phyloP scores from a whole-genome alignment of 2,113 vertebrate species.

The Clupea harengus region DNA sequence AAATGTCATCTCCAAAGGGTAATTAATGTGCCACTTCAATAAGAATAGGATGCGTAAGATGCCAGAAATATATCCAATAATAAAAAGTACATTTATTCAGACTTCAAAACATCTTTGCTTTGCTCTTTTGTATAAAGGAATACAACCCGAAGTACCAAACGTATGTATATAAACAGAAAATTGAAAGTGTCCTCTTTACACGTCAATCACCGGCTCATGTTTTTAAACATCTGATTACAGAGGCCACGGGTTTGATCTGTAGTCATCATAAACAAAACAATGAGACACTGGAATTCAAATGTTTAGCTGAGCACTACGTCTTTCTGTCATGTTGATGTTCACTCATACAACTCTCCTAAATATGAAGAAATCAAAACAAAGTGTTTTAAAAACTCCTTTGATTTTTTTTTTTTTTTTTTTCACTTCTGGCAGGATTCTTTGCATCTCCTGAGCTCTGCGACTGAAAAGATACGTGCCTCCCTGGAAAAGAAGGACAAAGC shows the following conservation, averaged over 20 bases:
- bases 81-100: background rate
- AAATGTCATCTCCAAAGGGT: background rate
- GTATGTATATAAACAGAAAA: background rate
- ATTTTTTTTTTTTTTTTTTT: too few relatives aligned
- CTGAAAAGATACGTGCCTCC: background rate
- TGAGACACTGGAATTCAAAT: background rate
- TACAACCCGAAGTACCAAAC: background rate
- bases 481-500: background rate
- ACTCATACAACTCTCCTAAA: background rate
- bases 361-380: background rate
- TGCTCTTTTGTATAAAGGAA: background rate
- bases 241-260: slow-evolving; percentile 62
- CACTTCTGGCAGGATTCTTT: background rate
- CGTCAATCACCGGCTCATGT: slow-evolving; percentile 18
- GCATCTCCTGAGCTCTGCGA: background rate
- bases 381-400: too few relatives aligned
- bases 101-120: background rate
- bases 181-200: background rate
- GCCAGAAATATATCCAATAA: background rate
- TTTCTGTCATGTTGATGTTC: background rate
- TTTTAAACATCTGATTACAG: slow-evolving; percentile 60
- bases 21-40: slow-evolving; percentile 5
- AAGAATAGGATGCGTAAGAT: background rate
- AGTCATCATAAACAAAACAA: slow-evolving; percentile 53
- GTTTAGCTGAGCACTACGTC: background rate